Conservation (phyloP, 2,797 vertebrate species). For the Falco columbarius region DNA sequence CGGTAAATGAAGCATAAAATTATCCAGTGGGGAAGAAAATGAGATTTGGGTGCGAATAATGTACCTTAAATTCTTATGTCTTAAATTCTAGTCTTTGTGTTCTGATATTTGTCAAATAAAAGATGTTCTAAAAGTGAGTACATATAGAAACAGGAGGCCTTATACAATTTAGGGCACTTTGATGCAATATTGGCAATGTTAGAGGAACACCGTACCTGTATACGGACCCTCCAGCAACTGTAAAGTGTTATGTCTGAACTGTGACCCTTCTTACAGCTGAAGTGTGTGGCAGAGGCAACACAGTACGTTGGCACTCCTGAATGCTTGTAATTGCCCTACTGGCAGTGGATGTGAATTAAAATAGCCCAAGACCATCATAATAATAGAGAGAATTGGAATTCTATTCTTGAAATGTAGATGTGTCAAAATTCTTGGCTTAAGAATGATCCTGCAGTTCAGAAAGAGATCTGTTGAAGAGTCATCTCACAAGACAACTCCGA, state of each 20-base stretch:
- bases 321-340: neutral
- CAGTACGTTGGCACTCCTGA: neutral
- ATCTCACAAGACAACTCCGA: neutral
- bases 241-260: neutral
- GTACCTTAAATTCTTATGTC: neutral
- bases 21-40: neutral
- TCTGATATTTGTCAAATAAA: neutral
- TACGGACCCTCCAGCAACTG: fast-evolving
- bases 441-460: neutral
- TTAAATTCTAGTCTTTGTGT: neutral
- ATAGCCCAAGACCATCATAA: neutral
- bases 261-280: neutral
- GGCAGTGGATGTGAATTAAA: neutral
- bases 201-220: neutral
- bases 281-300: neutral
- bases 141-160: neutral
- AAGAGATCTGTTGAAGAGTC: neutral
- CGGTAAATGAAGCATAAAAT: neutral
- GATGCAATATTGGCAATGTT: neutral
- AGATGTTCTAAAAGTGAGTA: neutral
- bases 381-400: neutral
- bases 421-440: neutral
- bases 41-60: neutral
- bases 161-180: neutral
- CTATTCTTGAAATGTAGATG: neutral